Evolutionary conservation across 92 coral and sea anemone genomes (phyloP).

Genomic region (Porites evermanni): DNA sequence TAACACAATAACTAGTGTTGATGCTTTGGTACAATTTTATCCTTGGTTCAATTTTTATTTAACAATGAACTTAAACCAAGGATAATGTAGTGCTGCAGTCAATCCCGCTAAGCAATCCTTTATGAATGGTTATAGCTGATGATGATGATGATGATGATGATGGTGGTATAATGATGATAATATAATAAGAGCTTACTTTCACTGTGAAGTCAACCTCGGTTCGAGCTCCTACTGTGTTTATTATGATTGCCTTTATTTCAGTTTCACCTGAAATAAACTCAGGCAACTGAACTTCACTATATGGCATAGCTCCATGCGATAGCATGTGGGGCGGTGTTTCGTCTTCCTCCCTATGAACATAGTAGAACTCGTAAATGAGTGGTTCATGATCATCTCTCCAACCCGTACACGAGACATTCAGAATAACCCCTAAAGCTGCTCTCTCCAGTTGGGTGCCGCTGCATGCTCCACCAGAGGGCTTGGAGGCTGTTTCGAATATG

Average conservation of each 20-base stretch:
- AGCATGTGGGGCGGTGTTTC: neutral
- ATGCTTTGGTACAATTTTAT: too few relatives aligned
- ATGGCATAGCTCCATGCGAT: slow-evolving; percentile 5
- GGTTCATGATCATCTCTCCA: slow-evolving; percentile 21
- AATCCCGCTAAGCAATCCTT: too few relatives aligned
- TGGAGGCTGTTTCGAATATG: slow-evolving; percentile 12
- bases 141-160: too few relatives aligned
- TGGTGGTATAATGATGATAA: too few relatives aligned
- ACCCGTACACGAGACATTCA: slow-evolving; percentile 10
- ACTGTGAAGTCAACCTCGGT: neutral
- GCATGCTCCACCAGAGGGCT: slow-evolving; percentile 24
- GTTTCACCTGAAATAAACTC: neutral
- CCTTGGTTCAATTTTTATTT: too few relatives aligned
- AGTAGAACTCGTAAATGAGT: slow-evolving; percentile 18
- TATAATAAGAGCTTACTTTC: neutral
- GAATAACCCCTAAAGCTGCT: slow-evolving; percentile 1
- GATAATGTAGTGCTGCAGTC: too few relatives aligned
- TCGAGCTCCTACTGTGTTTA: slow-evolving; percentile 15
- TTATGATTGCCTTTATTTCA: slow-evolving; percentile 6
- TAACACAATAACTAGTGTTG: too few relatives aligned
- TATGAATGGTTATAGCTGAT: too few relatives aligned
- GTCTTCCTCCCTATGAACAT: neutral
- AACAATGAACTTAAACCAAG: too few relatives aligned
- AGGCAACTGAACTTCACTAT: slow-evolving; percentile 5
- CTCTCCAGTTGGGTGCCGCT: neutral